Conservation (phyloP, 2,113 vertebrate genomes). For the Coptodon rendalli region DNA sequence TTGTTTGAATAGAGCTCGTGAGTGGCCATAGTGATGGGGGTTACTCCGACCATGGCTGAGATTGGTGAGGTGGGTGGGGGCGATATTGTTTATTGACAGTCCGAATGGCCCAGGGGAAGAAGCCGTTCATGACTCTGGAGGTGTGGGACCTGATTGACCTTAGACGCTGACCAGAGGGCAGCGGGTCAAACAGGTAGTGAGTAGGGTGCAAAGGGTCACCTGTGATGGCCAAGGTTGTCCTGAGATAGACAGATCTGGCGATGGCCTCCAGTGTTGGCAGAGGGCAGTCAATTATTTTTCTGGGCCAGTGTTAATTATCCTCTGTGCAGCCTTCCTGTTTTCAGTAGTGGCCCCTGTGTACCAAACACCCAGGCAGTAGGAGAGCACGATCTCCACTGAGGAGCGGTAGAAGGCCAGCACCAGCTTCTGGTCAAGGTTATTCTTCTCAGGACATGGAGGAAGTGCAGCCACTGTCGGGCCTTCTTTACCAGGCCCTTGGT, state of each 20-base stretch:
- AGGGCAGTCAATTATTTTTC: not conserved
- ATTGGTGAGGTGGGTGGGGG: not conserved
- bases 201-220: not conserved
- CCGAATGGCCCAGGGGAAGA: not conserved
- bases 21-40: not conserved
- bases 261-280: not conserved
- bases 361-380: not conserved
- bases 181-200: not conserved
- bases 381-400: not conserved
- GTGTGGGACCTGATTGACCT: not conserved
- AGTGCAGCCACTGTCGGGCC: not conserved
- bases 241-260: not conserved
- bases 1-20: not conserved
- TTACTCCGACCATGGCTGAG: not conserved
- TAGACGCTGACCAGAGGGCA: not conserved
- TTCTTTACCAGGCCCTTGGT: not conserved
- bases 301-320: not conserved
- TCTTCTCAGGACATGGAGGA: not conserved
- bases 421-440: not conserved
- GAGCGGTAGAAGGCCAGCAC: not conserved
- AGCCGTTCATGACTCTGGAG: not conserved
- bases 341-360: not conserved
- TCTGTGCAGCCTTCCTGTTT: not conserved
- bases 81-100: not conserved
- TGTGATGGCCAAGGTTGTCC: not conserved